Percentiles rank a stretch among this genome's conserved stretches.
Evolutionary conservation across 2,888 invertebrate species (phyloP).

Genomic region (Catocala sponsa): DNA sequence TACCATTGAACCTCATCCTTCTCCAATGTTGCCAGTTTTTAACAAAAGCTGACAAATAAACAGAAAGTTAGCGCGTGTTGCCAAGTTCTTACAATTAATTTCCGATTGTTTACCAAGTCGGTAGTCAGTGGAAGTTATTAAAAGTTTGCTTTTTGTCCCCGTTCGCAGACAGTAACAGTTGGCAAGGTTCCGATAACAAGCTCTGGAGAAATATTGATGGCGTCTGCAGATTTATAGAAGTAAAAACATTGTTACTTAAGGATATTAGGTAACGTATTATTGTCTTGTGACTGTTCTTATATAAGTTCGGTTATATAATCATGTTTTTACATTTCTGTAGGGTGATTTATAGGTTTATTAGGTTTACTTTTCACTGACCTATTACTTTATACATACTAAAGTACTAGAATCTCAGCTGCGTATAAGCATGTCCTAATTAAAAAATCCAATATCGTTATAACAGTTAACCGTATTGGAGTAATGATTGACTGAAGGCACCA

Average conservation of each 20-base stretch:
- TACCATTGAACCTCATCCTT: slow-evolving; percentile 1
- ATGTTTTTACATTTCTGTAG: too few relatives aligned
- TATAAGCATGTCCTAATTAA: too few relatives aligned
- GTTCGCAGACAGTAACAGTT: slow-evolving; percentile 17
- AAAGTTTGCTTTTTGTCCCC: slow-evolving; percentile 46
- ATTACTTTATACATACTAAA: too few relatives aligned
- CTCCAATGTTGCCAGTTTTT: slow-evolving; percentile 20
- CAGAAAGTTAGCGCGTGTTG: slow-evolving; percentile 19
- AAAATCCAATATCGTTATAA: too few relatives aligned
- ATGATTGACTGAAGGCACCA: too few relatives aligned
- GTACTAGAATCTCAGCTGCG: too few relatives aligned
- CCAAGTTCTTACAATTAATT: slow-evolving; percentile 46
- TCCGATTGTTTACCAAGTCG: slow-evolving; percentile 48
- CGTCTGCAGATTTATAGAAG: background rate
- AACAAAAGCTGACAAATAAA: slow-evolving; percentile 28
- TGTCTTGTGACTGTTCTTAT: too few relatives aligned
- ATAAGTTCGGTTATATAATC: too few relatives aligned
- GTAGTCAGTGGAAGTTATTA: slow-evolving; percentile 40
- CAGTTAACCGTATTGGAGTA: too few relatives aligned
- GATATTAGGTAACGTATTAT: background rate
- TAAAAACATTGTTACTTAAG: background rate
- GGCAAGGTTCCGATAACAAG: slow-evolving; percentile 23
- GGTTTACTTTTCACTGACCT: too few relatives aligned
- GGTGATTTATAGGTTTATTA: too few relatives aligned
- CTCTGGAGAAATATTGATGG: slow-evolving; percentile 21